phyloP scores from a whole-genome alignment of 2,797 vertebrate genomes.

The Sebastes hopkinsi region DNA sequence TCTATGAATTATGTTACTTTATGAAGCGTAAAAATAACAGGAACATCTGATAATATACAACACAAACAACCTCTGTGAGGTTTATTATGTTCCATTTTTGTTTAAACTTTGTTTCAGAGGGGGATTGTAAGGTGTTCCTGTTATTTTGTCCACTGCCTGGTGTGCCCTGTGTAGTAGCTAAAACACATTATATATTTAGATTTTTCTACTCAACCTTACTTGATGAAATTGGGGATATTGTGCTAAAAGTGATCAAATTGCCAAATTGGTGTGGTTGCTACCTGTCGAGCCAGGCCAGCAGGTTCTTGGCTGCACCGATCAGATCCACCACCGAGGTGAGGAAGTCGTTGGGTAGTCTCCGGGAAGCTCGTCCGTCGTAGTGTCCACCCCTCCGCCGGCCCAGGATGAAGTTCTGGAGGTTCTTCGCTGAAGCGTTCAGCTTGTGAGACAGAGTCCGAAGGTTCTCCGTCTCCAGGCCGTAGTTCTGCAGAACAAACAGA shows the following conservation, averaged over 20 bases:
- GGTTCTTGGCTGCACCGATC: conserved; percentile 91
- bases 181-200: background rate
- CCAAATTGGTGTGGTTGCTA: conserved; percentile 35
- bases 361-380: conserved; percentile 89
- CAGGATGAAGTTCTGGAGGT: conserved; percentile 93
- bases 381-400: conserved; percentile 90
- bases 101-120: background rate
- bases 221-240: background rate
- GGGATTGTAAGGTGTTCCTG: background rate
- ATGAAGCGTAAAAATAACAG: background rate
- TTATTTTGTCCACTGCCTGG: background rate
- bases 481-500: conserved; percentile 84
- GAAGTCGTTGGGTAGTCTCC: conserved; percentile 90
- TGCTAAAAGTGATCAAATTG: background rate
- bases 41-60: background rate
- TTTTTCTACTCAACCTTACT: background rate
- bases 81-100: background rate
- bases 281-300: conserved; percentile 95
- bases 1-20: background rate
- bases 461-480: conserved; percentile 92
- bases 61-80: background rate
- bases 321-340: conserved; percentile 92
- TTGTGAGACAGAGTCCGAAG: conserved; percentile 92
- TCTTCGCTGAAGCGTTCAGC: conserved; percentile 91
- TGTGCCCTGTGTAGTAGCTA: background rate